Evolutionary conservation across 2,113 vertebrate genomes (phyloP), one percentile per base, ranked within the genome.

Genomic region (Sinocyclocheilus grahami): DNA sequence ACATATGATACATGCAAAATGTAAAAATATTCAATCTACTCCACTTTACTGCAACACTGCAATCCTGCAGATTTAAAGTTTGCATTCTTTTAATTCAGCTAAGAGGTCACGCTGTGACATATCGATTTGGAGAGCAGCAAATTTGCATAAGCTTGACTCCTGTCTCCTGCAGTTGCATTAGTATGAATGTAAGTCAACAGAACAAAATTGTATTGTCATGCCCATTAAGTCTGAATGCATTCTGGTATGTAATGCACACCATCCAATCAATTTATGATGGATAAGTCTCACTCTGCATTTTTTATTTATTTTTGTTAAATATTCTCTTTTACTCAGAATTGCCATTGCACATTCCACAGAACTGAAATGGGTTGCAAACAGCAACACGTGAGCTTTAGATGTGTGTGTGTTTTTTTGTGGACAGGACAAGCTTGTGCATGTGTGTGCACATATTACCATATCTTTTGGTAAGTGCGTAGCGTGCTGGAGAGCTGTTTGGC

Each of bases 401-500:
- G 46, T 12, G 46, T 48, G 46, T 48, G 46, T 6, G 46, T 48
- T 65, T 5, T 30, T 46, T 69, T 22, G 42, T 42, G n/a, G 22
- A 76, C 39, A 76, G n/a, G 11, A 48, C 5, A 62, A 22, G 63
- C 8, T 11, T 83, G 75, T 39, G 78, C 30, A 16, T 22, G 16
- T 65, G 85, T 4, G 5, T 9, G 24, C 27, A 20, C 46, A 42
- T 72, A 18, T 84, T 86, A 90, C 90, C 85, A 90, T 62, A 51
- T 85, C 63, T 86, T 42, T 72, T 62, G 16, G 55, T 80, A 5
- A 89, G 90, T 22, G 84, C 87, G 0, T 13, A 2, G 42, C 88
- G 87, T 60, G 82, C 51, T 55, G 80, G 80, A 55, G 87, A 80
- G 39, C 53, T 88, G 79, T 88, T 87, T 3, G 90, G 85, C 22